Percentiles rank a stretch among this genome's conserved stretches.
These are phyloP conservation scores for Actinostola sp. DNA, from an alignment of 92 coral and sea anemone genomes.

Conservation along the genomic window DNA sequence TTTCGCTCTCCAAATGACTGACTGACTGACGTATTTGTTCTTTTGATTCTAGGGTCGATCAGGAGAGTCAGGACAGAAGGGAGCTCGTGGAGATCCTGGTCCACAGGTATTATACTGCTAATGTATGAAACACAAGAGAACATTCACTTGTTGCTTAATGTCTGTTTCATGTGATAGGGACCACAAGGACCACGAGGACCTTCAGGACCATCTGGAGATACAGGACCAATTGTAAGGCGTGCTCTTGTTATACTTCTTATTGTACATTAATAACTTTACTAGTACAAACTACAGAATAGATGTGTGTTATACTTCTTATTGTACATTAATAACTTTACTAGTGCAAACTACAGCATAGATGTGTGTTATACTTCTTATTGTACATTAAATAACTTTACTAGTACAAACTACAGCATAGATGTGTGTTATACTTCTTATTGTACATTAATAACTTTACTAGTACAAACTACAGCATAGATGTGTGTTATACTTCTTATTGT, in stretches of 20 bases:
- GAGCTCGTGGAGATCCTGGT: conserved; percentile 98
- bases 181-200: conserved; percentile 78
- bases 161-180: conserved; percentile 53
- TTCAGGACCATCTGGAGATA: conserved; percentile 77
- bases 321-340: background rate
- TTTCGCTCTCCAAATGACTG: background rate
- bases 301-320: background rate
- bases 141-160: background rate
- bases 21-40: background rate
- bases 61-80: conserved; percentile 88
- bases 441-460: background rate
- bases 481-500: background rate
- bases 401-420: background rate
- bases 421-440: background rate
- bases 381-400: background rate
- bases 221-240: conserved; percentile 73
- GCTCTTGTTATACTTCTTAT: background rate
- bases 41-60: conserved; percentile 69
- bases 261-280: background rate
- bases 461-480: background rate
- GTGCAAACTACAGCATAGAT: background rate
- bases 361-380: background rate
- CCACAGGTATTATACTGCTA: conserved; percentile 54
- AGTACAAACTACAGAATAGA: background rate
- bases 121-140: background rate